A percentile compares a stretch with the other conserved stretches of the same genome.
phyloP scores from a whole-genome alignment of 2,113 vertebrate species.

The Siniperca knerii region DNA sequence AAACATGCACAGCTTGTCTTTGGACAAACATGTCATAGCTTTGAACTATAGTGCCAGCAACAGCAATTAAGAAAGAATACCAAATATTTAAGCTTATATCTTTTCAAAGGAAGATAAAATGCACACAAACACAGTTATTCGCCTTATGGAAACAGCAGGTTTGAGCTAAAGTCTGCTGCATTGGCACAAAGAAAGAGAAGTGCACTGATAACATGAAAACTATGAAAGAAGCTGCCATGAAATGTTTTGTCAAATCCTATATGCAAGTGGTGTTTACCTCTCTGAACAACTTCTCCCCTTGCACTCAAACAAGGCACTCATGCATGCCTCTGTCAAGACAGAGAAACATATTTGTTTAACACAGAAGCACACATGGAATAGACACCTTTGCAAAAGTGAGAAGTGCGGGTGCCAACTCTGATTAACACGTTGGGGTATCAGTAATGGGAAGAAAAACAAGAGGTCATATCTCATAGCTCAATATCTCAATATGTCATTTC shows the following conservation, averaged over 20 bases:
- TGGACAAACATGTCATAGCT: constrained; percentile 8
- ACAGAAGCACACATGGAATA: background rate
- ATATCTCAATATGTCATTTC: too few species aligned
- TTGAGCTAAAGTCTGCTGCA: constrained; percentile 15
- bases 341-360: background rate
- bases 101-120: constrained; percentile 2
- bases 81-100: background rate
- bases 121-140: constrained; percentile 11
- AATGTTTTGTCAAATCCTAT: constrained; percentile 18
- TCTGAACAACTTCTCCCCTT: background rate
- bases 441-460: background rate
- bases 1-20: constrained; percentile 13
- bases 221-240: background rate
- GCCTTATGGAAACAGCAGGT: background rate
- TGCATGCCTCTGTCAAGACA: constrained; percentile 5
- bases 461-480: background rate
- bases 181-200: constrained; percentile 8
- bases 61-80: background rate
- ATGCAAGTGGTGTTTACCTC: constrained; percentile 18
- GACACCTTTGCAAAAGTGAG: constrained; percentile 11
- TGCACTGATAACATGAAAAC: background rate
- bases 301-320: constrained; percentile 16
- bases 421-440: background rate
- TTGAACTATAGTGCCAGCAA: constrained; percentile 6
- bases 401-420: background rate